A percentile compares a stretch with the other conserved stretches of the same genome.
phyloP scores from a whole-genome alignment of 2,888 invertebrate species.

The Augiades crinisus region DNA sequence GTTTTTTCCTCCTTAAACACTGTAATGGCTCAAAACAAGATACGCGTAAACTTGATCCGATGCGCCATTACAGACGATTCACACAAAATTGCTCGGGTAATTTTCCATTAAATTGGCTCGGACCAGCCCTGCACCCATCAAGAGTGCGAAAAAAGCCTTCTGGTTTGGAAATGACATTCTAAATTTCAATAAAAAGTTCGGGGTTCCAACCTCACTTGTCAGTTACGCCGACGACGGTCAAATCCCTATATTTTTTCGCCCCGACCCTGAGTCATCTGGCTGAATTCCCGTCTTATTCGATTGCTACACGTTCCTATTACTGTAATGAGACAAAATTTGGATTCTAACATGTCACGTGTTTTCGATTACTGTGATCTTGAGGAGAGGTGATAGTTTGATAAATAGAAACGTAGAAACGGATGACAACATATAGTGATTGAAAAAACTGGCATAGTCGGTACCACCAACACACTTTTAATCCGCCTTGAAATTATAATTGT shows the following conservation, averaged over 20 bases:
- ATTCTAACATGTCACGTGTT: neutral
- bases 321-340: conserved; percentile 1
- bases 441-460: no score
- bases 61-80: neutral
- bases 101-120: conserved; percentile 3
- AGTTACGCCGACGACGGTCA: conserved; percentile 15
- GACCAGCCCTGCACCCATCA: conserved; percentile 2
- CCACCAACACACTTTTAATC: no score
- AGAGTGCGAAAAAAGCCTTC: conserved; percentile 5
- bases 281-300: neutral
- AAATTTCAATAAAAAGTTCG: conserved; percentile 20
- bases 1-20: no score
- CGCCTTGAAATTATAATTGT: no score
- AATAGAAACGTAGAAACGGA: no score
- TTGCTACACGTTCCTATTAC: neutral
- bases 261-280: conserved; percentile 5
- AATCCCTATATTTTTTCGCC: conserved; percentile 12
- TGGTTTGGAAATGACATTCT: conserved; percentile 16
- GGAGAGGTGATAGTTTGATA: no score
- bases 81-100: neutral
- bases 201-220: conserved; percentile 15
- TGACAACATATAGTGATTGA: no score
- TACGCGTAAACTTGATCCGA: neutral
- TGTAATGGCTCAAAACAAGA: no score
- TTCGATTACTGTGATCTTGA: neutral